These are phyloP conservation scores for Drosophila ogumai DNA, from an alignment of 1,140 invertebrate genomes.

Conservation along the genomic window DNA sequence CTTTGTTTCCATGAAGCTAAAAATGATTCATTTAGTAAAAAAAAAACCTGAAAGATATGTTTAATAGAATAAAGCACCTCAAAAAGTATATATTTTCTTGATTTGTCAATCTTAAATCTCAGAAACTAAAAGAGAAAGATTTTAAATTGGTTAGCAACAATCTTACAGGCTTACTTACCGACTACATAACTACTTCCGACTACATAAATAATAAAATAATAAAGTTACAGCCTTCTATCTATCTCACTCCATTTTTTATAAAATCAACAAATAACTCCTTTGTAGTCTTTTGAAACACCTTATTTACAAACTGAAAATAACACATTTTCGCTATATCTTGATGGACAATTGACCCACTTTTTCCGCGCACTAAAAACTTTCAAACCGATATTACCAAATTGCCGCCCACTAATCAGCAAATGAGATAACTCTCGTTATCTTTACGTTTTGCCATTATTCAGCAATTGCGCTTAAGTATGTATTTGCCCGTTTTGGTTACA, in stretches of 20 bases:
- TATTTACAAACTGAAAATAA: slow-evolving; percentile 16
- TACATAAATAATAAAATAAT: not conserved
- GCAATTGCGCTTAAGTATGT: slow-evolving; percentile 40
- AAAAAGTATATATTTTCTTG: not conserved
- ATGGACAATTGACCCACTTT: slow-evolving; percentile 49
- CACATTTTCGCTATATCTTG: slow-evolving; percentile 9
- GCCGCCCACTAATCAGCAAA: slow-evolving; percentile 40
- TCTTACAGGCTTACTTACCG: no score
- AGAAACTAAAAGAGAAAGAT: no score
- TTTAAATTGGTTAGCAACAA: no score
- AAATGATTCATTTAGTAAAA: slow-evolving; percentile 10
- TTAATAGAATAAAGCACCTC: rapidly evolving
- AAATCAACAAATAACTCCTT: slow-evolving; percentile 1
- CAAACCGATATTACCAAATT: slow-evolving; percentile 23
- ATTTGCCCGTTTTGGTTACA: slow-evolving; percentile 40
- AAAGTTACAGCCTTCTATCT: not conserved
- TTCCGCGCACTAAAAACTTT: slow-evolving; percentile 5
- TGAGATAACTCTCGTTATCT: slow-evolving; percentile 44
- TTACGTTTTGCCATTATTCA: slow-evolving; percentile 54
- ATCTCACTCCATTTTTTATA: not conserved
- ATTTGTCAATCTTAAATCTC: not conserved
- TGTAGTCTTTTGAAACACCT: slow-evolving; percentile 3
- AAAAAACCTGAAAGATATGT: not conserved
- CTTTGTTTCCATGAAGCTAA: not conserved
- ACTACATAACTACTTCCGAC: not conserved